Percentiles rank a stretch among this genome's conserved stretches.
These are phyloP conservation scores for Cyrtodaria siliqua DNA, from an alignment of 2,888 invertebrate species.

Conservation along the genomic window DNA sequence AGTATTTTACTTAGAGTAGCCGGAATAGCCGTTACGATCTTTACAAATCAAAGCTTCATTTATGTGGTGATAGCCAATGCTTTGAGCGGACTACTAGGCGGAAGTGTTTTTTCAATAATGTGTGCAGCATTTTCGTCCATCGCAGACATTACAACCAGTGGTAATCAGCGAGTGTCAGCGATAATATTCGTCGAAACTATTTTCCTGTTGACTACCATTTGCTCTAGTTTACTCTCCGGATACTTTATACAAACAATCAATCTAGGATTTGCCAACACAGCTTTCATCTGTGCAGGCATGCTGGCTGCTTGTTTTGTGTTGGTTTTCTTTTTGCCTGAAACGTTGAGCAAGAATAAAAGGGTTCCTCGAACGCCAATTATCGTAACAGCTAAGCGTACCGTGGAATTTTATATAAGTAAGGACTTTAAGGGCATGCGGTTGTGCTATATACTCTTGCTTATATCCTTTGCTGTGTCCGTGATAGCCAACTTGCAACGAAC, in stretches of 20 bases:
- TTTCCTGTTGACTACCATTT: neutral
- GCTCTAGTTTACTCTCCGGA: slow-evolving; percentile 27
- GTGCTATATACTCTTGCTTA: slow-evolving; percentile 14
- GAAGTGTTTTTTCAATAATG: too few relatives aligned
- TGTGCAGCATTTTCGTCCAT: too few relatives aligned
- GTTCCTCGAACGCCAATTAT: neutral
- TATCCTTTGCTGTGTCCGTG: slow-evolving; percentile 18
- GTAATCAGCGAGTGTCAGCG: slow-evolving; percentile 9
- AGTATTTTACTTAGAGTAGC: slow-evolving; percentile 7
- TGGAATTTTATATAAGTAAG: slow-evolving; percentile 25
- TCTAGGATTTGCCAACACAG: slow-evolving; percentile 30
- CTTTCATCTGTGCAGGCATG: slow-evolving; percentile 10
- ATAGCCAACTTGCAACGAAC: slow-evolving; percentile 6
- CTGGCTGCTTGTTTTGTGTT: neutral
- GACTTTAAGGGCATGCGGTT: slow-evolving; percentile 28
- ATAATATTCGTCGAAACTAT: slow-evolving; percentile 10
- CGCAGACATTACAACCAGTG: slow-evolving; percentile 21
- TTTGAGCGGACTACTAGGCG: slow-evolving; percentile 2
- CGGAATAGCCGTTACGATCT: slow-evolving; percentile 12
- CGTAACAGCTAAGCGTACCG: neutral
- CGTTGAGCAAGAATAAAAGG: slow-evolving; percentile 9
- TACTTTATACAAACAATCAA: slow-evolving; percentile 19
- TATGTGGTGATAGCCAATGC: too few relatives aligned
- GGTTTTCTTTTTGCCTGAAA: slow-evolving; percentile 25
- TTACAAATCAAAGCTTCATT: too few relatives aligned